These are phyloP conservation scores for Molothrus aeneus DNA, from an alignment of 2,797 vertebrate species.

Conservation along the genomic window DNA sequence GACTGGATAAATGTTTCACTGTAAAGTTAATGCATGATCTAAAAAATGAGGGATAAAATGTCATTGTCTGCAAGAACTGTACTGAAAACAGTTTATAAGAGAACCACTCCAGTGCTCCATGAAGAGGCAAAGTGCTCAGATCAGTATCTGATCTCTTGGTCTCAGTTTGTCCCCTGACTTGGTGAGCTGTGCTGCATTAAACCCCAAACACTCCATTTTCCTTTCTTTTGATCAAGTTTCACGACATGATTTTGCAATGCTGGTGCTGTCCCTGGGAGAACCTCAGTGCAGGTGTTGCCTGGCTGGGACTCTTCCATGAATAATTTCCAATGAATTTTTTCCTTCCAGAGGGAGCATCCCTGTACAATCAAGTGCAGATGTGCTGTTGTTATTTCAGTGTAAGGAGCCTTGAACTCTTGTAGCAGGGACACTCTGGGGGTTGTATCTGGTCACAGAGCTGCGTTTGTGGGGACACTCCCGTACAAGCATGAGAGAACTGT, in stretches of 20 bases:
- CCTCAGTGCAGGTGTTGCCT: not conserved
- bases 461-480: fast-evolving
- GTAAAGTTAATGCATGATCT: not conserved
- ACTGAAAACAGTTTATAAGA: not conserved
- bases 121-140: not conserved
- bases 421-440: not conserved
- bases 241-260: not conserved
- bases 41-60: not conserved
- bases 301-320: not conserved
- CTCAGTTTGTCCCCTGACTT: not conserved
- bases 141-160: not conserved
- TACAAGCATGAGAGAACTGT: not conserved
- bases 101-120: not conserved
- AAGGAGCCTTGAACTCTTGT: not conserved
- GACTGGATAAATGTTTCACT: not conserved
- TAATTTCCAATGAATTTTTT: not conserved
- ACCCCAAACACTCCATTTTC: not conserved
- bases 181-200: not conserved
- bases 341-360: not conserved
- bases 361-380: conserved; percentile 19
- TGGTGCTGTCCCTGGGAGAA: not conserved
- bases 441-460: not conserved
- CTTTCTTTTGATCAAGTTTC: not conserved
- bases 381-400: not conserved
- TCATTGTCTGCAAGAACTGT: not conserved